Evolutionary conservation across 2,113 vertebrate genomes (phyloP).

Genomic region (Chaetops frenatus): DNA sequence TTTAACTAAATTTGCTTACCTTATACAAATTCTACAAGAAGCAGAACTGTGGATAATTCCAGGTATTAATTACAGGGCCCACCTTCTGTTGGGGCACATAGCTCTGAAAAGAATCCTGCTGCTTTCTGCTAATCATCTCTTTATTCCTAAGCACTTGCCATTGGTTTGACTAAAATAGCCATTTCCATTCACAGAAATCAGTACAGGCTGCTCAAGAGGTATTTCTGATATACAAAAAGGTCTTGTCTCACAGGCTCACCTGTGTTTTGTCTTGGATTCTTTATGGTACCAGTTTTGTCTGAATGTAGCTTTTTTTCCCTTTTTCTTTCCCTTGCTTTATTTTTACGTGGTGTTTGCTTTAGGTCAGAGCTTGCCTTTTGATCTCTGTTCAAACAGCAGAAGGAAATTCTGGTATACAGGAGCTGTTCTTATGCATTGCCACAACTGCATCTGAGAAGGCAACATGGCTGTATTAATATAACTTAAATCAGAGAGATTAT

Average conservation of each 20-base stretch:
- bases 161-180: background rate
- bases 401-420: background rate
- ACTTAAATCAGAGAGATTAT: background rate
- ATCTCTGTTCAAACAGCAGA: background rate
- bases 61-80: background rate
- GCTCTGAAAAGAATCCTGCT: background rate
- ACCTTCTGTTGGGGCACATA: background rate
- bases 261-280: background rate
- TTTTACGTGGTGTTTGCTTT: background rate
- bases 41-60: background rate
- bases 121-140: background rate
- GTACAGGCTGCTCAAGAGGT: background rate
- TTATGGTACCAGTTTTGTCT: background rate
- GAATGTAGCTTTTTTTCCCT: background rate
- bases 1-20: background rate
- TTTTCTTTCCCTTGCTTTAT: background rate
- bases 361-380: background rate
- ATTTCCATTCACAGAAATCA: background rate
- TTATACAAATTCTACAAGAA: background rate
- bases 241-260: background rate
- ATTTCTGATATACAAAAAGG: background rate
- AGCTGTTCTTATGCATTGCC: background rate
- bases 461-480: accelerated
- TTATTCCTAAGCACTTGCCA: background rate
- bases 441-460: background rate